Base-by-base conservation (phyloP, 1,140 invertebrate species). In the Neodiprion virginianus region DNA sequence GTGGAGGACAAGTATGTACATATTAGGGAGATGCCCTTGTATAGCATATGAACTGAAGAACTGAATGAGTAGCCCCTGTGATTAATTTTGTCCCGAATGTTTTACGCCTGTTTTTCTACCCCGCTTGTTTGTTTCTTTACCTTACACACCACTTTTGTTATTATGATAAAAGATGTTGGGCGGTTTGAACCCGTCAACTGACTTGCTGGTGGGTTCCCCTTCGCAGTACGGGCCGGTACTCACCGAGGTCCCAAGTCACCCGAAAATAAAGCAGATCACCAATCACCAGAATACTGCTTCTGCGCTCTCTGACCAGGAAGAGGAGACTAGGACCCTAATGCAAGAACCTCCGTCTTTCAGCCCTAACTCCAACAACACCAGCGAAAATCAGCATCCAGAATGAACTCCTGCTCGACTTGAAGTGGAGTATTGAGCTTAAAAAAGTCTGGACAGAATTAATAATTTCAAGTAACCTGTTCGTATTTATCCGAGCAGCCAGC, bases 121-220 rank as follows among this genome's bases (percentile, higher is more conserved):
- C 76, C 83, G 53, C 53, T 61, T 61, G 4, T 61, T 61, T 61
- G 11, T 61, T 61, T 61, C 11, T 87, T 83, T 86, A 88, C 82
- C 80, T 86, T 83, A 83, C 84, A 79, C 86, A 84, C 83, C 82
- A 61, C 53, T 61, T 61, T 61, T 85, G 83, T 86, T 87, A 82
- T 83, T 86, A 86, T 84, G 84, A 85, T 77, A 81, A 87, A 88
- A 88, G 87, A 88, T 88, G 87, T 88, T 88, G 87, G 87, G 87
- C 87, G 87, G 87, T 87, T 88, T 88, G 87, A 88, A 88, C 83
- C 87, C 87, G 85, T 88, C 87, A 68, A 88, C 87, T 88, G 87
- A 88, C 86, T 88, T 88, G 86, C 87, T 88, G 87, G 87, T 88
- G 87, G 87, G 87, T 88, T 88, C 87, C 84, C 85, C 87, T 88